Evolutionary conservation across 2,113 vertebrate genomes (phyloP), one percentile per base, ranked within the genome.

Genomic region (Polypterus senegalus): DNA sequence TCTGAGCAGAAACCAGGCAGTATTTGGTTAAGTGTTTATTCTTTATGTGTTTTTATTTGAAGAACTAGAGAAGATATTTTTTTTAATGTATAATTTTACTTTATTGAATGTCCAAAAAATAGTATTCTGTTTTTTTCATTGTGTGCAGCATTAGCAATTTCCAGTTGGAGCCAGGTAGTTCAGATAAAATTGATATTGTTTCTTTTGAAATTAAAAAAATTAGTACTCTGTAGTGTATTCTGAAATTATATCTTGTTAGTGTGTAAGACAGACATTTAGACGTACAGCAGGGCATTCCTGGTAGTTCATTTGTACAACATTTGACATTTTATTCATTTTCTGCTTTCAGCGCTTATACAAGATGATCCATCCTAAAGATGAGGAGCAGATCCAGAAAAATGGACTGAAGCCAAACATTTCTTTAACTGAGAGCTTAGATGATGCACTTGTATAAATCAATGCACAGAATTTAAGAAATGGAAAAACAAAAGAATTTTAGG

Each of bases 311-410:
- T 4, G 1, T n/a, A 65, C 73, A 57, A 74, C 48, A 2, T 0
- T 0, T 9, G 74, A 45, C 67, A 58, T 54, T 3, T 62, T 69
- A n/a, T 75, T 48, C 67, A 64, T 61, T 59, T 72, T 64, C 65
- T 0, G 58, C 65, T 65, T 65, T 1, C 78, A 93, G 91, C 88
- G 88, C 54, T 84, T 91, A 79, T 80, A 70, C 66, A 83, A 71
- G 77, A 92, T 94, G 89, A 89, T 81, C 53, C 81, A 81, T 45
- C 71, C 88, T 58, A 76, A 48, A 49, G 67, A 81, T 61, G 86
- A 81, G 9, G 6, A 7, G 9, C 75, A 64, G 3, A 6, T 72
- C 56, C 74, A 79, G 53, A 76, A 76, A 57, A 83, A 86, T 0
- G 77, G 85, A 64, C 71, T 84, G 44, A 80, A 79, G 58, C 62